These are phyloP conservation scores for Diplogasteroides magnus DNA, from an alignment of 1,140 invertebrate genomes.

Conservation along the genomic window DNA sequence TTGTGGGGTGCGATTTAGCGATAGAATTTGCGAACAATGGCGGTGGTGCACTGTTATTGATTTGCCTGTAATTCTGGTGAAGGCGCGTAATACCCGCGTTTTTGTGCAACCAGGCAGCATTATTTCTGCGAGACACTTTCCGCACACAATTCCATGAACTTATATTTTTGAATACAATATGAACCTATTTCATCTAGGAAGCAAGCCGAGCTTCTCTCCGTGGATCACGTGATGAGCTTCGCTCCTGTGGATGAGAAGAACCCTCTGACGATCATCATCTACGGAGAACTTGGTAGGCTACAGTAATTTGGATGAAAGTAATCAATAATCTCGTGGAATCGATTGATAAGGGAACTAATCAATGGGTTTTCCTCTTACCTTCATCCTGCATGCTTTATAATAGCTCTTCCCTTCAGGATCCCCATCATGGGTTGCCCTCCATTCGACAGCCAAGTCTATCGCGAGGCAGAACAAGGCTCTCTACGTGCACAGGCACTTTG, in stretches of 20 bases:
- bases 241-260: conserved; percentile 12
- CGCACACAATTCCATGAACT: neutral
- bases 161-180: conserved; percentile 1
- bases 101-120: too few species aligned
- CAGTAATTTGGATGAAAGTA: conserved; percentile 1
- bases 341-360: too few species aligned
- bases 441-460: neutral
- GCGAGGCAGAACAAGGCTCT: conserved; percentile 8
- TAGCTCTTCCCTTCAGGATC: conserved; percentile 13
- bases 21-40: too few species aligned
- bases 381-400: conserved; percentile 21
- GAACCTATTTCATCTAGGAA: neutral
- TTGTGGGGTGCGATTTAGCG: too few species aligned
- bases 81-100: too few species aligned
- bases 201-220: conserved; percentile 13
- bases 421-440: conserved; percentile 21
- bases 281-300: conserved; percentile 28
- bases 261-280: conserved; percentile 25
- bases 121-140: neutral
- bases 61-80: too few species aligned
- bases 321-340: too few species aligned
- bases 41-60: too few species aligned
- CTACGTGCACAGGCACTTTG: conserved; percentile 32
- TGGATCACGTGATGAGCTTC: conserved; percentile 23
- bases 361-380: neutral